Evolutionary conservation across 2,888 invertebrate genomes (phyloP).

Genomic region (Bombylius major): DNA sequence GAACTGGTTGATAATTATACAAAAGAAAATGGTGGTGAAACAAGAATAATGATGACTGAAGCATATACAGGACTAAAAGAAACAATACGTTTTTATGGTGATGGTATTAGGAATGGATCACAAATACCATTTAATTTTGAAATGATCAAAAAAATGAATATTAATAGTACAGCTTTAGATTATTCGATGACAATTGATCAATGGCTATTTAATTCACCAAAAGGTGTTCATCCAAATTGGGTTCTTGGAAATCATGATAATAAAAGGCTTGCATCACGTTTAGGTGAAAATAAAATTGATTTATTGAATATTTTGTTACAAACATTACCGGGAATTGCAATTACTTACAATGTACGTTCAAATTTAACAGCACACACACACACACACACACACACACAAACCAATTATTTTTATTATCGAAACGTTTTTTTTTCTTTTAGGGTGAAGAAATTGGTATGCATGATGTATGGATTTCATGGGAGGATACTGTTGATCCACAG

Average conservation of each 20-base stretch:
- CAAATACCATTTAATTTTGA: conserved; percentile 51
- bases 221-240: conserved; percentile 38
- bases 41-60: conserved; percentile 43
- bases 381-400: too few species aligned
- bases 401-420: too few species aligned
- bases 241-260: conserved; percentile 65
- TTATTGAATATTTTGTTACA: conserved; percentile 69
- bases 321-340: conserved; percentile 69
- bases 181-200: conserved; percentile 38
- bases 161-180: conserved; percentile 37
- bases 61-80: conserved; percentile 40
- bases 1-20: conserved; percentile 49
- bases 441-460: conserved; percentile 63
- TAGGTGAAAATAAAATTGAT: conserved; percentile 55
- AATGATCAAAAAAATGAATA: conserved; percentile 40
- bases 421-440: conserved; percentile 23
- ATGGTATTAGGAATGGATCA: conserved; percentile 32
- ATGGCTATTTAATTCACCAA: conserved; percentile 44
- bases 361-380: too few species aligned
- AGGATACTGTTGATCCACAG: conserved; percentile 47
- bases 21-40: conserved; percentile 23
- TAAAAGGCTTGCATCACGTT: conserved; percentile 53
- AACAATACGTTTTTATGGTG: conserved; percentile 45
- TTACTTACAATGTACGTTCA: conserved; percentile 60
- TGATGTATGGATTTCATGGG: conserved; percentile 42